phyloP scores from a whole-genome alignment of 1,140 invertebrate species.

The Eriocheir sinensis region DNA sequence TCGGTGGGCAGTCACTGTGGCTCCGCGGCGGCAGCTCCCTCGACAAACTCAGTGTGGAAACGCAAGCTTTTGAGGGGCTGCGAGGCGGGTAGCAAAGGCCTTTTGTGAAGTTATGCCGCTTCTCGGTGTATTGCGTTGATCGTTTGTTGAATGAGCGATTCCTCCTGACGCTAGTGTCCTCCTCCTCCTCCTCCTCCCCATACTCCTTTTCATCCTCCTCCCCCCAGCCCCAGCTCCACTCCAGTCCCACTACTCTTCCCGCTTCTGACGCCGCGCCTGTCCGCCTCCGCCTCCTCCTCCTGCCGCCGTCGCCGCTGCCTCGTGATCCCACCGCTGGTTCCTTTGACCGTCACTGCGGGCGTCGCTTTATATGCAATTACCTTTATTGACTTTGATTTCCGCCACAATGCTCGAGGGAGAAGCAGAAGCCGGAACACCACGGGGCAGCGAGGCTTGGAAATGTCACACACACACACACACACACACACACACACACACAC shows the following conservation, averaged over 20 bases:
- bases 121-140: slow-evolving; percentile 2
- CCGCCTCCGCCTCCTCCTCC: no score
- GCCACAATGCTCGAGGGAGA: background rate
- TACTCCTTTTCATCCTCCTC: no score
- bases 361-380: slow-evolving; percentile 15
- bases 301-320: no score
- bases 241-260: no score
- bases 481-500: slow-evolving; percentile 3
- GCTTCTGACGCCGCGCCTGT: no score
- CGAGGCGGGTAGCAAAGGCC: background rate
- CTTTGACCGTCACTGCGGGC: background rate
- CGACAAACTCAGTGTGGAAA: background rate
- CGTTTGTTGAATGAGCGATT: slow-evolving; percentile 15
- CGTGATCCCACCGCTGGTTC: slow-evolving; percentile 2
- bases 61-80: slow-evolving; percentile 10
- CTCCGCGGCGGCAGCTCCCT: background rate
- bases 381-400: slow-evolving; percentile 25
- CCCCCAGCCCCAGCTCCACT: no score
- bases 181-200: no score
- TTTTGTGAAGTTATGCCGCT: background rate
- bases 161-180: background rate
- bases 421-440: slow-evolving; percentile 1
- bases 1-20: no score
- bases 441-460: slow-evolving; percentile 4
- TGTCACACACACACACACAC: no score